A percentile compares a stretch with the other conserved stretches of the same genome.
Evolutionary conservation across 2,113 vertebrate species (phyloP).

Genomic region (Corydoras maculifer): DNA sequence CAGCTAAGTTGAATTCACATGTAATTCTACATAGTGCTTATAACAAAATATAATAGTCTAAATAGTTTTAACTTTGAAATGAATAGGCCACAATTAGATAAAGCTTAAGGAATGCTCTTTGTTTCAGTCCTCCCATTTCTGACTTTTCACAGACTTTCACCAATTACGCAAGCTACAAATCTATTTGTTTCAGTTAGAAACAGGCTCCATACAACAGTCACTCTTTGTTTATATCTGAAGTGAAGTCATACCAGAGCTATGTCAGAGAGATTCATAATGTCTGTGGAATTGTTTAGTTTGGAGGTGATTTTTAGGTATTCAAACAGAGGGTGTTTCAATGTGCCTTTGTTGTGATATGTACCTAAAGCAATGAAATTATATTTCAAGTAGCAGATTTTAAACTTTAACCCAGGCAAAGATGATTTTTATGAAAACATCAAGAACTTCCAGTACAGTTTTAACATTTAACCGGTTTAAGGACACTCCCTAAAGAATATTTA

Average conservation of each 20-base stretch:
- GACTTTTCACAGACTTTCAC: slow-evolving; percentile 3
- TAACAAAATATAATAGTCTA: neutral
- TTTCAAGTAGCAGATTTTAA: neutral
- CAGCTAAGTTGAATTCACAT: too few relatives aligned
- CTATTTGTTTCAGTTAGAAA: slow-evolving; percentile 6
- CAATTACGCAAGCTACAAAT: neutral
- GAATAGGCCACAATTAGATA: neutral
- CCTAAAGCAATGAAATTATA: neutral
- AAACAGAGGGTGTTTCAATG: neutral
- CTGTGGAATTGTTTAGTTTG: neutral
- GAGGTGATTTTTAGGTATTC: slow-evolving; percentile 2
- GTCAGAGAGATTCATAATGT: neutral
- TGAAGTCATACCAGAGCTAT: slow-evolving; percentile 6
- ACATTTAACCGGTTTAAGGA: neutral
- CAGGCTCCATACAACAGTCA: neutral
- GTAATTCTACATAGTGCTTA: too few relatives aligned
- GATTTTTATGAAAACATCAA: neutral
- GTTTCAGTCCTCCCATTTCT: neutral
- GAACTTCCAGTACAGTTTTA: neutral
- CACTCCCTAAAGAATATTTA: slow-evolving; percentile 9
- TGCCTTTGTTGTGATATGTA: neutral
- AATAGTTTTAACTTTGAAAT: neutral
- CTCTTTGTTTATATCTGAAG: slow-evolving; percentile 10
- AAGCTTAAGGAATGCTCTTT: slow-evolving; percentile 5
- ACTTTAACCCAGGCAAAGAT: neutral